Conservation (phyloP, 2,113 vertebrate species). For the Tupaia chinensis region DNA sequence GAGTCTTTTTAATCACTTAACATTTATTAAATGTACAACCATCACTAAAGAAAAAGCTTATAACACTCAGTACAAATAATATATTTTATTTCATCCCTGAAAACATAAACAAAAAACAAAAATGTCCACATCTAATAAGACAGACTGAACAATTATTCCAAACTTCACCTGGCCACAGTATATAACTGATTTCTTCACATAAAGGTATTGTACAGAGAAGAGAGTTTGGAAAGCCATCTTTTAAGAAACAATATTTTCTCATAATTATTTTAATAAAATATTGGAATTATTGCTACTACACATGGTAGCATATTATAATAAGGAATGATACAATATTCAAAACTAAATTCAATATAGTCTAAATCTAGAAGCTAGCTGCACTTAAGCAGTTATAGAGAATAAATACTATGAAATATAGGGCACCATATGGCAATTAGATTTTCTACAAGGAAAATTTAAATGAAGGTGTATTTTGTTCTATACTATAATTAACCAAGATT, state of each 20-base stretch:
- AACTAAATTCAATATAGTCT: constrained; percentile 73
- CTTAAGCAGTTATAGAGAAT: constrained; percentile 71
- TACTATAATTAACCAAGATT: constrained; percentile 61
- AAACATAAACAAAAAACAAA: constrained; percentile 73
- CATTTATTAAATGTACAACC: constrained; percentile 36
- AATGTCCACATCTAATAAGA: constrained; percentile 70
- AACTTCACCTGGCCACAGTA: constrained; percentile 53
- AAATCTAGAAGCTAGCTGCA: constrained; percentile 70
- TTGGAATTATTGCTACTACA: constrained; percentile 62
- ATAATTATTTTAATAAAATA: constrained; percentile 75
- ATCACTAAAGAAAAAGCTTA: not conserved
- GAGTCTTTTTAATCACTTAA: constrained; percentile 1
- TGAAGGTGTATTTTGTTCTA: constrained; percentile 64
- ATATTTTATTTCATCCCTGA: constrained; percentile 86
- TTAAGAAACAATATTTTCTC: constrained; percentile 74
- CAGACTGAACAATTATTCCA: constrained; percentile 60
- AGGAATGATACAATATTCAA: constrained; percentile 67
- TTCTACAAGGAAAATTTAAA: constrained; percentile 74
- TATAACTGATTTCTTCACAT: constrained; percentile 66
- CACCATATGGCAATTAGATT: constrained; percentile 57
- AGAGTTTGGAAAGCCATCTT: constrained; percentile 55
- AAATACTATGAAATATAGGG: constrained; percentile 79
- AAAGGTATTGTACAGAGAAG: constrained; percentile 46
- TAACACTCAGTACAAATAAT: constrained; percentile 81
- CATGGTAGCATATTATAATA: constrained; percentile 61